Conservation (phyloP, 2,888 invertebrate genomes). For the Tipula helvola region DNA sequence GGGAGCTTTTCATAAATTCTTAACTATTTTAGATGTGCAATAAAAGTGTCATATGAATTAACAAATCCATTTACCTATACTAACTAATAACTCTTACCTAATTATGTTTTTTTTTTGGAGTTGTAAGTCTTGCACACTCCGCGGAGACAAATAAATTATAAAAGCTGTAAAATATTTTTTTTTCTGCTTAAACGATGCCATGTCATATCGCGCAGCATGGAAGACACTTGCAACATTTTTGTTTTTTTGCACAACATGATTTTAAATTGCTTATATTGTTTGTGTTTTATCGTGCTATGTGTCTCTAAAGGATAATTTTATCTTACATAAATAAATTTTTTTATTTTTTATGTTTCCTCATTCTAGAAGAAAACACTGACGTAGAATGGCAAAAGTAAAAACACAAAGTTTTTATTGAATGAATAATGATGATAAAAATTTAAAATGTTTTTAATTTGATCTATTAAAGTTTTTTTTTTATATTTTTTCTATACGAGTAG, state of each 20-base stretch:
- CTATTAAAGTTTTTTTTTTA: background rate
- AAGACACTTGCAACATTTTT: background rate
- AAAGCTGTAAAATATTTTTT: background rate
- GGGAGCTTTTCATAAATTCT: too few species aligned
- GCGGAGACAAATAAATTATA: background rate
- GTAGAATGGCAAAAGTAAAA: background rate
- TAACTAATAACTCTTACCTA: background rate
- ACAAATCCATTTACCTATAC: too few species aligned
- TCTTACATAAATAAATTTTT: background rate
- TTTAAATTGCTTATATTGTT: background rate
- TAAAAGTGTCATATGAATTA: too few species aligned
- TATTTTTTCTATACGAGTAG: background rate
- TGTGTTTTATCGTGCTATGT: background rate
- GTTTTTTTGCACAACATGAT: background rate
- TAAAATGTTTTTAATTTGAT: background rate
- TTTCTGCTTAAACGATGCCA: background rate
- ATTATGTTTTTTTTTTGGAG: background rate
- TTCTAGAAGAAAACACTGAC: background rate
- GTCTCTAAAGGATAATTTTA: background rate
- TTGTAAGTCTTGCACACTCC: background rate
- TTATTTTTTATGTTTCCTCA: background rate
- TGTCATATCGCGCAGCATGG: background rate
- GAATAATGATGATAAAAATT: conserved; percentile 4
- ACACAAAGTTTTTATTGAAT: background rate
- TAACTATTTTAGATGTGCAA: too few species aligned